Base-by-base conservation (phyloP, 2,888 invertebrate species). In the Acrobasis consociella region DNA sequence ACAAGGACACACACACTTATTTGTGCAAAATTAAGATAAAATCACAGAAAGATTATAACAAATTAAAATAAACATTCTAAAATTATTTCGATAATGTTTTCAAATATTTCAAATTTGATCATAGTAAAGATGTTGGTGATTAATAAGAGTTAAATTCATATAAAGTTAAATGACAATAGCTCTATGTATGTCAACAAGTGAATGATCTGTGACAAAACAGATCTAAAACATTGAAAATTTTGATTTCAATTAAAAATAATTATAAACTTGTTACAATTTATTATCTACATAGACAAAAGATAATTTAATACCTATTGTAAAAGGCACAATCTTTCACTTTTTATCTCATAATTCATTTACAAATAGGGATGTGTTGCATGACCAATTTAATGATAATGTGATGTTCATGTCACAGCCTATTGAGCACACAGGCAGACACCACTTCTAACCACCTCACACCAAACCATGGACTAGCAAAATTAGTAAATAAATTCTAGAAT, bases 391-490 rank as follows among this genome's bases (percentile, higher is more conserved):
- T 39, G 15, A 10, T 55, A 55, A 55, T 55, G n/a, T 31, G 16
- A 55, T 39, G 16, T 55, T 16, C 15, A 9, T 9, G 15, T 56
- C 13, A 42, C 38, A 17, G 56, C 56, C 56, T n/a, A 56, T 42
- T 56, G 9, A 46, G 22, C 22, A 56, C 9, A 55, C 56, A 55
- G 9, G 55, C 16, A 3, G 15, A 9, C 38, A 16, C 39, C 16
- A 55, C 55, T 39, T 55, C 64, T 65, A 71, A 69, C 73, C 67
- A 72, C 68, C 60, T 66, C 13, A 49, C 69, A 71, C 66, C 67
- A 51, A 42, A 56, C 16, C 42, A 46, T 42, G 17, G 13, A 22
- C 13, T 22, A 5, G n/a, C 22, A 42, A 56, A 56, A 56, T 17
- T 10, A 16, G n/a, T 56, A 22, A 56, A 42, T 42, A 22, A 56